These are phyloP conservation scores for Micrasema longulum DNA, from an alignment of 1,140 invertebrate genomes.

Conservation along the genomic window DNA sequence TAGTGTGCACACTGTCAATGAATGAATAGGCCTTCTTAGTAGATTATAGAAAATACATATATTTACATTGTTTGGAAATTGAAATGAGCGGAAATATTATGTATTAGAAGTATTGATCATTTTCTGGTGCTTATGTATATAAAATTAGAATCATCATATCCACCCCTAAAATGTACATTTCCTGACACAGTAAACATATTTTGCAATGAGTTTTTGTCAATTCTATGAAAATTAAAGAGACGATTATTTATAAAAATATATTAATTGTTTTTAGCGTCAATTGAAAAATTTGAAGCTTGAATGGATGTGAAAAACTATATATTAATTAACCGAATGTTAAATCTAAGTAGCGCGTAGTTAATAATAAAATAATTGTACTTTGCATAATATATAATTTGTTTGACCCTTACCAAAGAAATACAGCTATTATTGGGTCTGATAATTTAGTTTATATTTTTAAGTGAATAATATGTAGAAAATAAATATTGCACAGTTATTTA, in stretches of 20 bases:
- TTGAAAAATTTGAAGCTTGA: conserved; percentile 2
- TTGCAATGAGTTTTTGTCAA: conserved; percentile 17
- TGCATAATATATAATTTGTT: too few species aligned
- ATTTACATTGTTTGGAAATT: conserved; percentile 31
- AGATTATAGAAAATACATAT: conserved; percentile 34
- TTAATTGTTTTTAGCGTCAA: conserved; percentile 24
- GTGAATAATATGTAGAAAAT: too few species aligned
- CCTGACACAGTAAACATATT: background rate
- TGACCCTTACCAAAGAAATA: too few species aligned
- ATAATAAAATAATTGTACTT: too few species aligned
- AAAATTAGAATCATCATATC: conserved; percentile 30
- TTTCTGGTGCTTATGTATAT: conserved; percentile 53
- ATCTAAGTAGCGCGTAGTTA: too few species aligned
- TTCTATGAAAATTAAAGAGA: conserved; percentile 12
- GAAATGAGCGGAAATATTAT: background rate
- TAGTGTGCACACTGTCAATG: conserved; percentile 42
- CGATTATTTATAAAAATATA: conserved; percentile 1
- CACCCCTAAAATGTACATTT: background rate
- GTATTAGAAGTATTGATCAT: conserved; percentile 46
- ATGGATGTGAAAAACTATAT: background rate
- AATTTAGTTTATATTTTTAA: too few species aligned
- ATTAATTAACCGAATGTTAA: background rate
- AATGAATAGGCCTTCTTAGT: conserved; percentile 45
- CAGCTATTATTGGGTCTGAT: too few species aligned
- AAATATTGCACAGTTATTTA: too few species aligned